Conservation (phyloP, 2,888 invertebrate genomes). For the Morinoia aosen region DNA sequence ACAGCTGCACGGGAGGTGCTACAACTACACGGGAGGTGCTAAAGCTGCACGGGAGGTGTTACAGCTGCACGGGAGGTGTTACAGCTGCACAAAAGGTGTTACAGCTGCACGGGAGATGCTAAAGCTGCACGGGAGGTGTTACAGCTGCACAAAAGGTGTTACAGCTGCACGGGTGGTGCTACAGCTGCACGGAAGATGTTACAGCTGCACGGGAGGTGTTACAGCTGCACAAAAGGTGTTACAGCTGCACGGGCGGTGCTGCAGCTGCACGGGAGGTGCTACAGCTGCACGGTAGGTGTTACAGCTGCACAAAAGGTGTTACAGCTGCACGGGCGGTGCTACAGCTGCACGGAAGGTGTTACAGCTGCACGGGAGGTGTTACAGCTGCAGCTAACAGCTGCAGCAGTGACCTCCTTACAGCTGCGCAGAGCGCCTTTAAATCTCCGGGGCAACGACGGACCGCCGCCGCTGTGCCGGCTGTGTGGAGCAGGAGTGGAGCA, state of each 20-base stretch:
- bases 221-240: not conserved
- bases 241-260: not conserved
- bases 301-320: not conserved
- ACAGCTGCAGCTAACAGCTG: not conserved
- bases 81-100: not conserved
- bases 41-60: not conserved
- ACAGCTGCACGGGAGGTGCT: not conserved
- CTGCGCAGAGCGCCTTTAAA: constrained; percentile 17
- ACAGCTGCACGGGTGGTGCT: not conserved
- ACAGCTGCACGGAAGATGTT: not conserved
- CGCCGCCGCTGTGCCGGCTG: not conserved
- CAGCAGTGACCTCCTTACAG: not conserved
- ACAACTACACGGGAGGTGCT: not conserved
- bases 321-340: not conserved
- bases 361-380: no score
- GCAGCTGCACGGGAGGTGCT: not conserved
- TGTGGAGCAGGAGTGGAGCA: not conserved
- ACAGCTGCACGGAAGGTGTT: not conserved
- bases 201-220: not conserved
- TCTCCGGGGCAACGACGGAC: not conserved
- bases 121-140: not conserved
- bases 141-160: not conserved
- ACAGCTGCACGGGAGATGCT: not conserved
- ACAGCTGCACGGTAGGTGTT: not conserved
- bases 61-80: not conserved